Percentiles rank a stretch among this genome's conserved stretches.
These are phyloP conservation scores for Pseudanteris insignis DNA, from an alignment of 2,888 invertebrate species.

Conservation along the genomic window DNA sequence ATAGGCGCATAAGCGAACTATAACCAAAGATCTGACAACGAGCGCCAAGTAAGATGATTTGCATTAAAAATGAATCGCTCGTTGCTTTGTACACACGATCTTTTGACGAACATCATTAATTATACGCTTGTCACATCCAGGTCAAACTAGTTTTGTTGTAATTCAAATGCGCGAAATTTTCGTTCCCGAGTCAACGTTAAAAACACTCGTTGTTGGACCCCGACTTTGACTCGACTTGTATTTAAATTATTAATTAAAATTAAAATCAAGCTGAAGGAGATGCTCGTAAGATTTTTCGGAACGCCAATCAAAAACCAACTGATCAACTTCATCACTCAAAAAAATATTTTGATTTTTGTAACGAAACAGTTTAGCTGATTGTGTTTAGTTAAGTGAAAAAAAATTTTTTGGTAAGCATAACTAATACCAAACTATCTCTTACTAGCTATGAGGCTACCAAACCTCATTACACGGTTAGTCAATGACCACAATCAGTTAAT, in stretches of 20 bases:
- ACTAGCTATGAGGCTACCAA: too few species aligned
- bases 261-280: too few species aligned
- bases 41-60: conserved; percentile 41
- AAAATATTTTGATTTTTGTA: too few species aligned
- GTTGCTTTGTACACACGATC: conserved; percentile 26
- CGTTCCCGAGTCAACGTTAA: neutral
- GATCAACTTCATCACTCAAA: neutral
- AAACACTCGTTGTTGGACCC: neutral
- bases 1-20: conserved; percentile 41
- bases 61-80: conserved; percentile 41
- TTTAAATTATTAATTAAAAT: too few species aligned
- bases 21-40: conserved; percentile 40
- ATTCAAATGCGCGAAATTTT: conserved; percentile 20
- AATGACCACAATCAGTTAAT: too few species aligned
- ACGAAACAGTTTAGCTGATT: neutral
- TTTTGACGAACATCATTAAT: conserved; percentile 37
- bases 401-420: too few species aligned
- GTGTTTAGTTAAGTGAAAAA: too few species aligned
- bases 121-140: conserved; percentile 35
- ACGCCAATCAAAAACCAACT: too few species aligned
- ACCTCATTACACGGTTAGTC: too few species aligned
- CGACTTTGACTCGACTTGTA: too few species aligned
- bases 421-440: too few species aligned
- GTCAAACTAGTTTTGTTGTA: conserved; percentile 24
- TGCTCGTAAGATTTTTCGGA: too few species aligned